These are phyloP conservation scores for Elaphurus davidianus DNA, from an alignment of 2,113 vertebrate species.

Conservation along the genomic window DNA sequence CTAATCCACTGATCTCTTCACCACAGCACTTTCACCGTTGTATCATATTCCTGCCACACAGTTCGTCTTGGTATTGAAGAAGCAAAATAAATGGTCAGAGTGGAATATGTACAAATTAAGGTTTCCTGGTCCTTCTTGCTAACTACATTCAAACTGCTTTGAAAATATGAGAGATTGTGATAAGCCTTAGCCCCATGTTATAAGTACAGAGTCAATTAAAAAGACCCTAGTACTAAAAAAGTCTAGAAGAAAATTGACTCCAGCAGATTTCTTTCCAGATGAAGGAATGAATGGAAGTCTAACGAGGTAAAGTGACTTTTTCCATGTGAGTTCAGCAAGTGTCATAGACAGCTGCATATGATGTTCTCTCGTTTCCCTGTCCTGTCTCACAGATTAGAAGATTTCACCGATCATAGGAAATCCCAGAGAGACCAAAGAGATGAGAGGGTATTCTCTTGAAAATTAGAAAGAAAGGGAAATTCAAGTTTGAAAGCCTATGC, in stretches of 20 bases:
- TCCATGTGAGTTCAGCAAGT: neutral
- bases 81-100: neutral
- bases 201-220: neutral
- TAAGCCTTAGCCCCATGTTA: neutral
- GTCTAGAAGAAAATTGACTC: neutral
- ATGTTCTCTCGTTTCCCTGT: neutral
- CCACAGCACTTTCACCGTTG: neutral
- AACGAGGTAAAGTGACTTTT: neutral
- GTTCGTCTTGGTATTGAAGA: neutral
- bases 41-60: neutral
- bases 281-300: neutral
- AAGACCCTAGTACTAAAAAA: neutral
- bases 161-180: neutral
- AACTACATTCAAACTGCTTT: neutral
- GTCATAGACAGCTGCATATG: neutral
- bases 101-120: neutral
- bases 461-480: neutral
- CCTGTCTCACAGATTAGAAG: neutral
- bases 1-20: neutral
- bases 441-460: neutral
- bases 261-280: neutral
- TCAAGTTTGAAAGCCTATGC: neutral
- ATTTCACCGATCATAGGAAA: neutral
- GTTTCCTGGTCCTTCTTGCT: neutral
- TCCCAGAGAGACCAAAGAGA: neutral